These are phyloP conservation scores for Acanthochromis polyacanthus DNA, from an alignment of 2,113 vertebrate species.

Conservation along the genomic window DNA sequence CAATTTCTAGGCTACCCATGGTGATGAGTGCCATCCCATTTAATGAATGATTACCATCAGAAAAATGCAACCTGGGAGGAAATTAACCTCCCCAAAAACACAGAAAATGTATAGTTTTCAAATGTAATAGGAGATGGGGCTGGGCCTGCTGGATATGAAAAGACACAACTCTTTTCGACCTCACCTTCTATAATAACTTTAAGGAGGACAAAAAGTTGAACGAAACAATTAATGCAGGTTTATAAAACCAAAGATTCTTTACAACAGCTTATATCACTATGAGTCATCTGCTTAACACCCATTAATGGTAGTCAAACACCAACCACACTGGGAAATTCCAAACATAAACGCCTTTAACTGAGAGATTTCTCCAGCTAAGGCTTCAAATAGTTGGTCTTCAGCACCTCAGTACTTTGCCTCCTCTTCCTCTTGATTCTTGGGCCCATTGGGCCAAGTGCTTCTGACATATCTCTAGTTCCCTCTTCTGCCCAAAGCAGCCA, in stretches of 20 bases:
- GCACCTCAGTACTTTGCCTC: conserved; percentile 14
- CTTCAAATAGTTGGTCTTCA: not conserved
- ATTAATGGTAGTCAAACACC: not conserved
- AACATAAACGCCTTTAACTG: not conserved
- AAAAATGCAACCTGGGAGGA: too few species aligned
- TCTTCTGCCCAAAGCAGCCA: conserved; percentile 61
- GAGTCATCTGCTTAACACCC: not conserved
- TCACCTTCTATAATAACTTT: not conserved
- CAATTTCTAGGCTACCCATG: too few species aligned
- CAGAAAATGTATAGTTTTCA: too few species aligned
- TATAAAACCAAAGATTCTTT: not conserved
- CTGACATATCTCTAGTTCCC: conserved; percentile 52
- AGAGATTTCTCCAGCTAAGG: not conserved
- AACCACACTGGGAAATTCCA: not conserved
- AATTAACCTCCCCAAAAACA: too few species aligned
- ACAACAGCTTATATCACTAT: not conserved
- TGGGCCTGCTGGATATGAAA: not conserved
- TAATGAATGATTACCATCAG: too few species aligned
- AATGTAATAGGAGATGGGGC: not conserved
- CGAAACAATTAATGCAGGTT: too few species aligned
- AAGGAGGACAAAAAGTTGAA: not conserved
- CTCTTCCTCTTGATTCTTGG: conserved; percentile 45
- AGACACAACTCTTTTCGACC: not conserved
- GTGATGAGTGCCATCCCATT: too few species aligned
- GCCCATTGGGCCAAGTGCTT: conserved; percentile 48